Evolutionary conservation across 1,140 invertebrate species (phyloP), one percentile per base, ranked within the genome.

Genomic region (Drosophila watanabei): DNA sequence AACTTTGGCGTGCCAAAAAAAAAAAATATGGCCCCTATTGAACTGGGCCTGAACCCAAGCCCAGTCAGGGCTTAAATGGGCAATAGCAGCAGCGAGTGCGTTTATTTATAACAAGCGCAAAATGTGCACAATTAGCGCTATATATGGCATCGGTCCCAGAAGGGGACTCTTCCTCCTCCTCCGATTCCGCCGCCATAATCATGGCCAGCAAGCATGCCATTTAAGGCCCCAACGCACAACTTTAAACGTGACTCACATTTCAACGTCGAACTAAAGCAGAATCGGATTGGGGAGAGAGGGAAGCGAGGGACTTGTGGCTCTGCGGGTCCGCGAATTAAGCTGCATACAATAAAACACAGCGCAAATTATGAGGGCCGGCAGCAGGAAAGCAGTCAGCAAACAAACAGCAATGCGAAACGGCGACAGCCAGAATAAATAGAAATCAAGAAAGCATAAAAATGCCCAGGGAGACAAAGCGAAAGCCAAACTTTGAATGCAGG

Each of bases 191-290:
- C 43, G 45, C 71, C 59, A 79, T 61, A 73, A 73, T 73, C 71
- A 72, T 56, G 76, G 52, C 51, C 35, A 54, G 66, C 43, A 43
- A 54, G 66, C 76, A 41, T 63, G 68, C 84, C 86, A 81, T 88
- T 85, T 85, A 88, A 54, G 85, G 81, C 49, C 63, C 68, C 81
- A 52, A 64, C 70, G 64, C 64, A 51, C 9, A 89, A 82, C 86
- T 89, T 85, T 85, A 75, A 85, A 89, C 86, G 85, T 89, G 85
- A 90, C 86, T 89, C 70, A 90, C 82, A 89, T 89, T 85, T 86
- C 54, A 82, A 85, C 58, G 58, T 20, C 37, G 35, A 32, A 57
- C 54, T 57, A 39, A 57, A 57, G 54, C 54, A 39, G 35, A 57
- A 69, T 69, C 30, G 41, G 54, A 48, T 52, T 43, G 32, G 45